Conservation (phyloP, 2,888 invertebrate species). For the Chrysopilus asiliformis region DNA sequence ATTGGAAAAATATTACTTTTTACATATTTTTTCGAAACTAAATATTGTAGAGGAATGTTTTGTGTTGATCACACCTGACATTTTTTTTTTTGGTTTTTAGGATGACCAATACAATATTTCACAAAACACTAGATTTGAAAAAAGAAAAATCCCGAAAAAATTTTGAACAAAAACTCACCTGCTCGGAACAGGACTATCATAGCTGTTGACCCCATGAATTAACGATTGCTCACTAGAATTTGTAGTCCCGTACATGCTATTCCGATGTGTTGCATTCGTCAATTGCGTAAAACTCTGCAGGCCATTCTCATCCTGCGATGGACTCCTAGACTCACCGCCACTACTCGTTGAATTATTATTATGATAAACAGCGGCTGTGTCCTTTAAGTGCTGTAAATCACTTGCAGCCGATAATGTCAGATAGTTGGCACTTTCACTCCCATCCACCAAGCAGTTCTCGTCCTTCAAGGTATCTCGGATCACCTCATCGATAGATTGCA, state of each 20-base stretch:
- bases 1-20: no score
- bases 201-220: constrained; percentile 25
- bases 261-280: constrained; percentile 21
- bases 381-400: constrained; percentile 29
- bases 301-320: constrained; percentile 22
- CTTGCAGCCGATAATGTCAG: constrained; percentile 29
- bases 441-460: constrained; percentile 24
- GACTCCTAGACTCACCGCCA: constrained; percentile 31
- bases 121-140: no score
- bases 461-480: constrained; percentile 36
- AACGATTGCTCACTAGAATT: constrained; percentile 8
- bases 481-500: constrained; percentile 30
- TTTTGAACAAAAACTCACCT: constrained; percentile 23
- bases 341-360: constrained; percentile 29
- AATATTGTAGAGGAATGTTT: no score
- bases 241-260: constrained; percentile 6
- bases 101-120: no score
- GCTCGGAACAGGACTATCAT: constrained; percentile 26
- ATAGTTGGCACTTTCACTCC: constrained; percentile 23
- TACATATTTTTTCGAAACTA: no score
- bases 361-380: constrained; percentile 19
- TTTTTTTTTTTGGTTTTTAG: no score
- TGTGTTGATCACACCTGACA: no score
- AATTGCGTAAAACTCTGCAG: constrained; percentile 34
- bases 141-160: not conserved